Base-by-base conservation (phyloP, 2,113 vertebrate species). In the Tupaia tana region DNA sequence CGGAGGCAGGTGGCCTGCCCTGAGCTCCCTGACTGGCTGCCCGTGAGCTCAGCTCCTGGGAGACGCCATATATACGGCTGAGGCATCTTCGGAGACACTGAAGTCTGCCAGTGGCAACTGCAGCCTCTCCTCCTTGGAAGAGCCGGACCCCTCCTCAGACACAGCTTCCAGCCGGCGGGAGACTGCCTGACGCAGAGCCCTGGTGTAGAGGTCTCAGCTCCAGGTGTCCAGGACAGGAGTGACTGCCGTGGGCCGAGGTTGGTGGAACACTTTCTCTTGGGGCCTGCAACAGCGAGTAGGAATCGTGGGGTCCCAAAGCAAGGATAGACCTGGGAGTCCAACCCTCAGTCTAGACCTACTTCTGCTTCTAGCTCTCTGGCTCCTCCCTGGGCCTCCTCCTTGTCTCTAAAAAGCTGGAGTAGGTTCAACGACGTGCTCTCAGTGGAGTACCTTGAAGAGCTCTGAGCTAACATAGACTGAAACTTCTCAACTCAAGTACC, bases 1-100 rank as follows among this genome's bases (percentile, higher is more conserved):
- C 4, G 58, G 29, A 31, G 24, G 71, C 34, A 5, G 52, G 43
- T 14, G 56, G 63, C 64, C 27, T 8, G 9, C 16, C 9, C 34
- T 63, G 2, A 14, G 52, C 29, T 73, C 70, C 34, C 83, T 70
- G 89, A 90, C 91, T 95, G 86, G 93, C 82, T 78, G 56, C 24
- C 27, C 1, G 0, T 91, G 96, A 96, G 74, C 83, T 96, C 92
- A 93, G 86, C 29, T 52, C 70, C 86, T 20, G n/a, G 61, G 58
- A 64, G 9, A n/a, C 7, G 11, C 0, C 0, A 6, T 93, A 74
- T 84, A 95, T 74, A 75, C 11, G 27, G 29, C 24, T 11, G 18
- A 11, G 71, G 24, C 61, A 75, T 24, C 52, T 59, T 93, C 58
- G 15, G 61, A 58, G 34, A 9, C n/a, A 22, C 12, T 81, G 59